Base-by-base conservation (phyloP, 2,113 vertebrate species). In the Apodemus speciosus region DNA sequence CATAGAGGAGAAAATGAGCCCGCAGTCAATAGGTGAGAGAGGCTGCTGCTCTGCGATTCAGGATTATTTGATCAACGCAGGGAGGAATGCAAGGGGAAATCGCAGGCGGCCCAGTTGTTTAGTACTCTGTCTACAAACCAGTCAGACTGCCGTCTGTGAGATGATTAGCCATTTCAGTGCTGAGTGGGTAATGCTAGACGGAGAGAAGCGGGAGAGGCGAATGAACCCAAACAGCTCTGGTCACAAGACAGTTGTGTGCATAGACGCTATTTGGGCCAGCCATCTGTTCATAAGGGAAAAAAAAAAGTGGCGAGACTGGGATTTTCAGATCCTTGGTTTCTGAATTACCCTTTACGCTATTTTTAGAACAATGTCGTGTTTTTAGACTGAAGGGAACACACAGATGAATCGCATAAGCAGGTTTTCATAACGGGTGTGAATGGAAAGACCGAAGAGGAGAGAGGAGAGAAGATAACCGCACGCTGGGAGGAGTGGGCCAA, bases 41-140 rank as follows among this genome's bases (percentile, higher is more conserved):
- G 92, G 71, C 95, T 92, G 75, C 46, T 14, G 84, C 80, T 68
- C n/a, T 32, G 87, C 3, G 75, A 73, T 64, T 92, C 91, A 64
- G 95, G 92, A 93, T 96, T 87, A 95, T 92, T 92, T 96, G 97
- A 95, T 97, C 95, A 94, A 95, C 94, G 93, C 85, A 21, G 58
- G 58, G 81, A 85, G 88, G 92, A 89, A 91, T 51, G 72, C 56
- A 71, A 76, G 69, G 89, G 91, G 69, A 91, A 92, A 76, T 2
- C 80, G 79, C 84, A 89, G 81, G 73, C 94, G 80, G 66, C 69
- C 72, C 71, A 6, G 84, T 90, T 93, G 94, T 89, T 97, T 87
- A 81, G 89, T 71, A 1, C 92, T 72, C 53, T 73, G 46, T 93
- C 89, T 51, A 88, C 79, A 89, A 69, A 93, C 92, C 95, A 84